Evolutionary conservation across 1,140 invertebrate genomes (phyloP).

Genomic region (Asobara japonica): DNA sequence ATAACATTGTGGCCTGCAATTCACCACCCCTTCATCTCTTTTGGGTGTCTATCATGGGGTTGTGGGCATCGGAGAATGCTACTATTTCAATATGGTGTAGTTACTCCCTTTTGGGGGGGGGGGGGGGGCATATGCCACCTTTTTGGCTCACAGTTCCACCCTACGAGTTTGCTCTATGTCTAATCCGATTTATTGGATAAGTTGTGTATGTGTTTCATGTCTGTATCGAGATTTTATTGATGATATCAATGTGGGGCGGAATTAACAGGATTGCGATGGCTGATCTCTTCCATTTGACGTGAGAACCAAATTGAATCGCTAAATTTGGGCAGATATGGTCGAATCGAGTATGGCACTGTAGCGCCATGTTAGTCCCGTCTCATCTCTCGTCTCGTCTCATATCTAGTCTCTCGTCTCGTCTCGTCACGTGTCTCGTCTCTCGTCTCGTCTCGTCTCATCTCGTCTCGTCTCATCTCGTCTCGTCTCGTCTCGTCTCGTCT

Average conservation of each 20-base stretch:
- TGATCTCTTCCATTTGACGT: not conserved
- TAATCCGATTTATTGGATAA: constrained; percentile 60
- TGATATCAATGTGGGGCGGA: constrained; percentile 35
- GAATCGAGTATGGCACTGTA: not conserved
- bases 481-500: too few relatives aligned
- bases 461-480: too few relatives aligned
- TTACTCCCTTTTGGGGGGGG: not conserved
- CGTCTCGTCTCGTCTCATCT: too few relatives aligned
- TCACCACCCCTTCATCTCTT: not conserved
- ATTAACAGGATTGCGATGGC: constrained; percentile 12
- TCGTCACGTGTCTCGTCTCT: too few relatives aligned
- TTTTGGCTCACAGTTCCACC: constrained; percentile 27
- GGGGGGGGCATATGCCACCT: constrained; percentile 42
- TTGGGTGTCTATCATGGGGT: not conserved
- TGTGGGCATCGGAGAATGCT: not conserved
- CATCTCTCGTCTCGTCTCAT: too few relatives aligned
- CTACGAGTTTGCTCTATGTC: constrained; percentile 20
- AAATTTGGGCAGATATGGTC: not conserved
- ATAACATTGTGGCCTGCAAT: constrained; percentile 7
- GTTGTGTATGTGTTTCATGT: not conserved
- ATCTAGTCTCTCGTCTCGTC: too few relatives aligned
- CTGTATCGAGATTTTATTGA: constrained; percentile 52
- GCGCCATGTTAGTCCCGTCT: too few relatives aligned
- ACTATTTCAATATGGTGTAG: constrained; percentile 17
- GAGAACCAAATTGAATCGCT: not conserved